Evolutionary conservation across 2,797 vertebrate species (phyloP), one percentile per base, ranked within the genome.

Genomic region (Semotilus atromaculatus): DNA sequence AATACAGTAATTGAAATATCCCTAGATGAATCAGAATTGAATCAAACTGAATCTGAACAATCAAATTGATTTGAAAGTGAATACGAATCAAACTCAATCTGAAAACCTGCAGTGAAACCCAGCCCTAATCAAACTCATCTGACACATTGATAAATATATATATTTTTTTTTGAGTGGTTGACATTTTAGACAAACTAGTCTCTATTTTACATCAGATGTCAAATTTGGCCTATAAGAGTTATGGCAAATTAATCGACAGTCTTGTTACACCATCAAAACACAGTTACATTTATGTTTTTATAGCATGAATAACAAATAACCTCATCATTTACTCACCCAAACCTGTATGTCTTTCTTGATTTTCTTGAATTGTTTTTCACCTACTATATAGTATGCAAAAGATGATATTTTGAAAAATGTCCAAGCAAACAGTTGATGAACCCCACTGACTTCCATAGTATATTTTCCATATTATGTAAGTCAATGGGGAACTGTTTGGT

Each of bases 301-400:
- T 29, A 23, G 43, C 72, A 75, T 51, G 29, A 55, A 55, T 60
- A 80, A 75, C 29, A 31, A 70, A 66, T 76, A 18, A 43, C 81
- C 72, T 79, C 16, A 53, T 53, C 21, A 58, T 58, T 58, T n/a
- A 11, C 1, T n/a, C 23, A 58, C 9, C 55, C 3, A n/a, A 58
- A 58, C 53, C 7, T 9, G 3, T 55, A 55, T 23, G 53, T 9
- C 8, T 55, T 55, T 1, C 45, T 48, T 16, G 45, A n/a, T n/a
- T n/a, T n/a, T n/a, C n/a, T n/a, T n/a, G n/a, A n/a, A n/a, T n/a
- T n/a, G n/a, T 48, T 48, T 48, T 48, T 16, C 14, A 5, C 14
- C 14, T 18, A 48, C 4, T 48, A 5, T 48, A 48, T 48, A 48
- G 4, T 45, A 45, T 45, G 43, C 13, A 45, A 14, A 45, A 45